Base-by-base conservation (phyloP, 1,140 invertebrate species). In the Pseudomyrmex sp. region DNA sequence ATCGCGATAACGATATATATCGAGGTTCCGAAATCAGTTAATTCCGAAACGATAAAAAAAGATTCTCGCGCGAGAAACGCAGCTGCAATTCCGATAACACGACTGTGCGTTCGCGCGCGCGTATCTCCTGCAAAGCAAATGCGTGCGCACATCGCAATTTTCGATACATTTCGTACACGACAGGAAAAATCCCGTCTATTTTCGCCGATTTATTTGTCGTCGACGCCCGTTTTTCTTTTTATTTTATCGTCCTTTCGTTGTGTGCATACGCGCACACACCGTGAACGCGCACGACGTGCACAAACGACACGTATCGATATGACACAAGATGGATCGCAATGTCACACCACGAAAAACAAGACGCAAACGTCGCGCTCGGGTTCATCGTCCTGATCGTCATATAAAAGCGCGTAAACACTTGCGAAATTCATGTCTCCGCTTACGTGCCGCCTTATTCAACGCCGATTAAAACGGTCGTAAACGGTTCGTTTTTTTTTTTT, bases 351-450 rank as follows among this genome's bases (percentile, higher is more conserved):
- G 54, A 70, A 70, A 82, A 74, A 70, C 56, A 61, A 82, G 66
- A 54, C 61, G 20, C 79, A 35, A 66, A 69, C 69, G 62, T 50
- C 65, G 62, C 44, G 35, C 35, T 35, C 77, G 85, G 44, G 85
- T 87, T 86, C 86, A 87, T 87, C 82, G 86, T 58, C 66, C 86
- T 56, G 56, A 77, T 48, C 77, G 23, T 58, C 50, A 35, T 35
- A 35, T 61, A 44, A 69, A 56, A 48, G 1, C 82, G 66, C 85
- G 59, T 72, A 85, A 83, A 87, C 50, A 87, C 70, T 46, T 84
- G 62, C 82, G 82, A 85, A 75, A 80, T 84, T 58, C 52, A 26
- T 59, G 75, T 75, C 65, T 35, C 35, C 82, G 68, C 68, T 87
- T 76, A 65, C 70, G 52, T 2, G 26, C 48, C 2, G 2, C 46